Evolutionary conservation across 2,797 vertebrate species (phyloP).

Genomic region (Florisuga fusca): DNA sequence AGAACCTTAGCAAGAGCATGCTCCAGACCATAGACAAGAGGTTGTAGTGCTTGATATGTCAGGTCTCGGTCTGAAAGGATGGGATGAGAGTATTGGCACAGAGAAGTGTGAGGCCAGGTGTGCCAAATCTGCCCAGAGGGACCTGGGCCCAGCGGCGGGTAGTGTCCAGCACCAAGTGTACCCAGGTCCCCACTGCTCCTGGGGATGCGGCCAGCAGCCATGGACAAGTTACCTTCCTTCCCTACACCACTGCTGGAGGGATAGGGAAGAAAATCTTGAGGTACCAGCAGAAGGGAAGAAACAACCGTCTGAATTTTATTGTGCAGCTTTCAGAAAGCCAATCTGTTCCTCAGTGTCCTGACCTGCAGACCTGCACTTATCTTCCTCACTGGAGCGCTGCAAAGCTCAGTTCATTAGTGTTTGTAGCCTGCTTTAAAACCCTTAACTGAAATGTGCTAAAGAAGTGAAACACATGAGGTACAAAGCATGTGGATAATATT

Average conservation of each 20-base stretch:
- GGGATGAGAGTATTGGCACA: accelerated
- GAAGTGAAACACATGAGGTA: not conserved
- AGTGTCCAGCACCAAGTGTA: not conserved
- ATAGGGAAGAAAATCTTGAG: accelerated
- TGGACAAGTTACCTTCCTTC: not conserved
- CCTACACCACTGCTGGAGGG: not conserved
- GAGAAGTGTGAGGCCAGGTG: not conserved
- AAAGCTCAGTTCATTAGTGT: accelerated
- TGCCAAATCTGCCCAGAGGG: not conserved
- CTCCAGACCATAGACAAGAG: not conserved
- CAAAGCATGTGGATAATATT: not conserved
- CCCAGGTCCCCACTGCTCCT: accelerated
- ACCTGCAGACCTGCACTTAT: not conserved
- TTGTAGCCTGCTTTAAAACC: not conserved
- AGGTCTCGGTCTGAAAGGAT: not conserved
- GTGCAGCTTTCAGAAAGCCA: not conserved
- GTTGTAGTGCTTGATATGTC: not conserved
- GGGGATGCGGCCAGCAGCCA: not conserved
- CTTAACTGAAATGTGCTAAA: not conserved
- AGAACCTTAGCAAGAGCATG: not conserved
- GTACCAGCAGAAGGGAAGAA: not conserved
- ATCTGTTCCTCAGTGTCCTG: not conserved
- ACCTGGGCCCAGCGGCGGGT: accelerated
- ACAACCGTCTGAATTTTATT: not conserved
- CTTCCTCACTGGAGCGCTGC: not conserved